Evolutionary conservation across 2,113 vertebrate species (phyloP).

Genomic region (Lepus europaeus): DNA sequence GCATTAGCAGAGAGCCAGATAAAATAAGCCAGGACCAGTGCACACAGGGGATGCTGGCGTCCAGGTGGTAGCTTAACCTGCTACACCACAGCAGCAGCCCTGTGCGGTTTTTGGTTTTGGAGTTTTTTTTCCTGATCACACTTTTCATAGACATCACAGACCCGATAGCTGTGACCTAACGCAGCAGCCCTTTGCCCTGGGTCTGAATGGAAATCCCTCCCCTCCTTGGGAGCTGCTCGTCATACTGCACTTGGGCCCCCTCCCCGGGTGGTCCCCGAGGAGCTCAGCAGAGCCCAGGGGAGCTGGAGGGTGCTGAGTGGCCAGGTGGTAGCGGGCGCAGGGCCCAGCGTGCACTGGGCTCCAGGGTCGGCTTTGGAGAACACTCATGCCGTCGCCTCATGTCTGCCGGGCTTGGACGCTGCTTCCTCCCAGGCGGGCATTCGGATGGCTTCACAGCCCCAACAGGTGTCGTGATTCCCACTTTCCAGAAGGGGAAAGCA

Average conservation of each 20-base stretch:
- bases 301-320: background rate
- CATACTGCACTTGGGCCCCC: background rate
- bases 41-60: too few relatives aligned
- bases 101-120: background rate
- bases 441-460: background rate
- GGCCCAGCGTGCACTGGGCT: background rate
- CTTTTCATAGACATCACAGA: constrained; percentile 31
- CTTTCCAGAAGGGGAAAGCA: background rate
- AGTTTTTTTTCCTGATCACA: background rate
- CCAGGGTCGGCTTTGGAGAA: constrained; percentile 13
- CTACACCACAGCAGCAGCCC: too few relatives aligned
- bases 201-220: background rate
- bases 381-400: background rate
- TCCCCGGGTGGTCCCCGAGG: background rate
- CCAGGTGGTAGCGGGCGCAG: background rate
- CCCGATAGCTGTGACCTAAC: background rate
- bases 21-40: too few relatives aligned
- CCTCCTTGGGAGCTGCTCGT: background rate
- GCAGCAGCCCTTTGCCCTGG: background rate
- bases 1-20: too few relatives aligned
- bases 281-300: background rate
- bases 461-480: background rate
- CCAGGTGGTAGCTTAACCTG: too few relatives aligned
- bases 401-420: background rate
- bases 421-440: background rate